Base-by-base conservation (phyloP, 2,113 vertebrate genomes). In the Hippocampus zosterae region DNA sequence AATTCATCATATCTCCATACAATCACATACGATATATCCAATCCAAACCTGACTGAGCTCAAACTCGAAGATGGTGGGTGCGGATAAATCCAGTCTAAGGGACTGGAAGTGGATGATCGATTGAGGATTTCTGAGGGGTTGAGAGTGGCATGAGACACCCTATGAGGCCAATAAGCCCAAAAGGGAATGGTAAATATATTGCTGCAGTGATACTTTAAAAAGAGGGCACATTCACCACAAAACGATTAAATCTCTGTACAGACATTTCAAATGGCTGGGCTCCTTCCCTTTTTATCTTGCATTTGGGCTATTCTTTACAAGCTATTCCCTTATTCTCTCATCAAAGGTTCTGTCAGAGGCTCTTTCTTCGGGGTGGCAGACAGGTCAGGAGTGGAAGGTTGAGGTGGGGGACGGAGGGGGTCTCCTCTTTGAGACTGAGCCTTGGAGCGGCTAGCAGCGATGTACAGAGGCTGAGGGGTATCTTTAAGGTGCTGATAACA, bases 211-310 rank as follows among this genome's bases (percentile, higher is more conserved):
- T 82, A 82, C 83, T 86, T 82, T 92, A 91, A 92, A 90, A 75
- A 81, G 84, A 41, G 92, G 90, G 85, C 88, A 90, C 67, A 79
- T 87, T 88, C 86, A 85, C 72, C 57, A 67, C 84, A 90, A 88
- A 77, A 91, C 86, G 91, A 95, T 94, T 91, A 93, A 91, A 96
- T 94, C 72, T 41, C 88, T 89, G 91, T 88, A 82, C 19, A 50
- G 81, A 85, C 73, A 82, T 91, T 92, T 91, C 82, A 91, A 92
- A 92, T 80, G 78, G 75, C 80, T 86, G 75, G 85, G 84, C 90
- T 60, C 15, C 16, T 60, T 60, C 87, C 91, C 74, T 87, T 91
- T 88, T 88, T 84, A 76, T 42, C 77, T 85, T 85, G 82, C 77
- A 74, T 88, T 88, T 79, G 76, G 78, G 81, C 79, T 73, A 76